phyloP scores from a whole-genome alignment of 2,888 invertebrate species.

The Sminthurides aquaticus region DNA sequence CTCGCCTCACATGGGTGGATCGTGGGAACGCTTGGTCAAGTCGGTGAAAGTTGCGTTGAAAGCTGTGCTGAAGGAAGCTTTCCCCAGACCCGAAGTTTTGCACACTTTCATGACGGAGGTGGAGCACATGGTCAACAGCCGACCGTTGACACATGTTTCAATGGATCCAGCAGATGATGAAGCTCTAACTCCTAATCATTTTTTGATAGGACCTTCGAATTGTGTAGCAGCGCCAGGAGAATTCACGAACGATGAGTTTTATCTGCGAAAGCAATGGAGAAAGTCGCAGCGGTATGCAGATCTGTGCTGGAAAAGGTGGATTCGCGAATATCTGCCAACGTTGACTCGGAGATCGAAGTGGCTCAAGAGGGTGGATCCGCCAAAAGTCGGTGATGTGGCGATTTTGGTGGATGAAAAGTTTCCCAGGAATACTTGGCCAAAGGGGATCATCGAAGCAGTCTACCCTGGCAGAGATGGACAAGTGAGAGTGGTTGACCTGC shows the following conservation, averaged over 20 bases:
- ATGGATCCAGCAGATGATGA: background rate
- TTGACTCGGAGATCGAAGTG: background rate
- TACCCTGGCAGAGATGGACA: background rate
- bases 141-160: slow-evolving; percentile 2
- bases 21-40: slow-evolving; percentile 33
- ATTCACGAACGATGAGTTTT: background rate
- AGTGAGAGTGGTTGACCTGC: background rate
- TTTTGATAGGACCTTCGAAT: background rate
- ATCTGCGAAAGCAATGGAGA: background rate
- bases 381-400: background rate
- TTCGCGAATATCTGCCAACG: background rate
- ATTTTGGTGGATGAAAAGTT: background rate
- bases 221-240: background rate
- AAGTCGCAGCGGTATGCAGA: background rate
- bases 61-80: slow-evolving; percentile 8
- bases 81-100: slow-evolving; percentile 26
- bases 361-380: background rate
- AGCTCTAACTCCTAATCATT: background rate
- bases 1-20: slow-evolving; percentile 31
- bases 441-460: background rate
- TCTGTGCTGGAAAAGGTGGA: background rate
- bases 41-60: slow-evolving; percentile 25
- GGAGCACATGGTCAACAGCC: slow-evolving; percentile 9
- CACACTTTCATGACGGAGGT: slow-evolving; percentile 24
- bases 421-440: background rate